A percentile compares a stretch with the other conserved stretches of the same genome.
These are phyloP conservation scores for Dicyrtomina minuta DNA, from an alignment of 2,888 invertebrate genomes.

Conservation along the genomic window DNA sequence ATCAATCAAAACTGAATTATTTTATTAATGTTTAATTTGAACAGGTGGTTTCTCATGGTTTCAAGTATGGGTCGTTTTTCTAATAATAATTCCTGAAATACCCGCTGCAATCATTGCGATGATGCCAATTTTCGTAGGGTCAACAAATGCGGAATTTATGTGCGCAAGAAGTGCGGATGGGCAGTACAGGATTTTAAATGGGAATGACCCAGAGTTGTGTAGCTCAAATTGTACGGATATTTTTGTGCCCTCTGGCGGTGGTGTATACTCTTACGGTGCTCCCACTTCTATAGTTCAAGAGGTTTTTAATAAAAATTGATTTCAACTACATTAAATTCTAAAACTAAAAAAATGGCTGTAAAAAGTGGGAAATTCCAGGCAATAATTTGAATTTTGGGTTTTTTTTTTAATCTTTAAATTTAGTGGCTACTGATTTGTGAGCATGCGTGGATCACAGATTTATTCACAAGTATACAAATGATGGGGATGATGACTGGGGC, in stretches of 20 bases:
- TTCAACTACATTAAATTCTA: neutral
- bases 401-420: neutral
- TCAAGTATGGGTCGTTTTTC: constrained; percentile 32
- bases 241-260: no score
- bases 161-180: no score
- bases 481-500: constrained; percentile 45
- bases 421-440: constrained; percentile 43
- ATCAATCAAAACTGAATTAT: no score
- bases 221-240: no score
- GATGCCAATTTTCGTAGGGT: constrained; percentile 36
- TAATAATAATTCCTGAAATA: constrained; percentile 35
- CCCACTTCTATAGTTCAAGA: constrained; percentile 43
- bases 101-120: constrained; percentile 35
- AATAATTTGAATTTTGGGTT: no score
- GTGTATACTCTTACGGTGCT: no score
- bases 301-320: constrained; percentile 26
- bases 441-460: constrained; percentile 40
- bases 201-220: no score
- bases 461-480: constrained; percentile 44
- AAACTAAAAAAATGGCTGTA: neutral
- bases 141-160: constrained; percentile 27
- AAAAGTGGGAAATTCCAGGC: neutral
- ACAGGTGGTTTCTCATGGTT: constrained; percentile 41
- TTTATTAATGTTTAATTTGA: no score
- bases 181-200: no score